Conservation (phyloP, 1,140 invertebrate genomes). For the Cotesia typhae region DNA sequence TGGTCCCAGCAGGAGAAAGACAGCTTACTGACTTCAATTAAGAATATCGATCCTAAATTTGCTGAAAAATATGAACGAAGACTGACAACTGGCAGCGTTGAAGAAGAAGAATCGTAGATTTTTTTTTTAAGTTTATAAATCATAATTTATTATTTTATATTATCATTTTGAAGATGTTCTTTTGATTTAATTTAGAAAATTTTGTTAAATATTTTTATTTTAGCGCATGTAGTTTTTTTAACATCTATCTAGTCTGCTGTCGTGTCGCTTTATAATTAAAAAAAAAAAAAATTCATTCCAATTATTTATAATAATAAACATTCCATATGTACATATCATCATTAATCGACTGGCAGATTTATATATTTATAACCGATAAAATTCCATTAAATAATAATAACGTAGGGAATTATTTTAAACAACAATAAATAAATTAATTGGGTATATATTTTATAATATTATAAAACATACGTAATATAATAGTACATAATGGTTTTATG, state of each 20-base stretch:
- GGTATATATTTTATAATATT: background rate
- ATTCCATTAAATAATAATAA: background rate
- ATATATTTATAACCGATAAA: background rate
- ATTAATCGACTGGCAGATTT: constrained; percentile 11
- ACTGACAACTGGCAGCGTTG: constrained; percentile 53
- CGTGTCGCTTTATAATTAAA: background rate
- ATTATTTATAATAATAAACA: constrained; percentile 6
- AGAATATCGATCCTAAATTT: constrained; percentile 76
- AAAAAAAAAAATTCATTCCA: constrained; percentile 1
- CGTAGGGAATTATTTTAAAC: background rate
- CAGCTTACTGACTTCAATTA: constrained; percentile 73
- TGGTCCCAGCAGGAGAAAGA: constrained; percentile 82
- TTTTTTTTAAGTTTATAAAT: background rate
- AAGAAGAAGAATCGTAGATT: constrained; percentile 32
- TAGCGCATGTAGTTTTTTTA: background rate
- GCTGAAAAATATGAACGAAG: constrained; percentile 75
- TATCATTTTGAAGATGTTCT: constrained; percentile 1
- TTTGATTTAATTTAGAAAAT: background rate
- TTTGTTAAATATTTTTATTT: background rate
- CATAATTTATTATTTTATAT: background rate
- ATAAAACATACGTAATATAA: background rate
- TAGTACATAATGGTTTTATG: constrained; percentile 3
- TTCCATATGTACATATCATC: constrained; percentile 27
- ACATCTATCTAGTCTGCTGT: constrained; percentile 24
- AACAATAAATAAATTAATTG: background rate